These are phyloP conservation scores for Leptinotarsa tumamoca DNA, from an alignment of 2,888 invertebrate genomes.

Conservation along the genomic window DNA sequence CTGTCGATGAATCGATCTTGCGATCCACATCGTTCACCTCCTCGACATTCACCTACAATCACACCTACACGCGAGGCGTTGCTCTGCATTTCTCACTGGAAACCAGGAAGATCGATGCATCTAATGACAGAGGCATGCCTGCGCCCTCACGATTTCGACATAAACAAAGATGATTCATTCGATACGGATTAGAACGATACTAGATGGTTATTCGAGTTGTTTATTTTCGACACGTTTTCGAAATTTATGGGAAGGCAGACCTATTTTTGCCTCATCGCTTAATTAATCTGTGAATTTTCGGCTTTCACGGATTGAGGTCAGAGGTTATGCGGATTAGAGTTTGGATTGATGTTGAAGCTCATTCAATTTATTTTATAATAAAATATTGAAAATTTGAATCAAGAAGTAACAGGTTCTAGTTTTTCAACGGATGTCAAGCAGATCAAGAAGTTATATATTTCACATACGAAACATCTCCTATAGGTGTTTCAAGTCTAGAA, in stretches of 20 bases:
- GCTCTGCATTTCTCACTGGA: slow-evolving; percentile 12
- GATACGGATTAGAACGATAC: slow-evolving; percentile 32
- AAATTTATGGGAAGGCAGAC: not conserved
- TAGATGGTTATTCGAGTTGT: slow-evolving; percentile 23
- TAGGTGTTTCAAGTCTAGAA: too few species aligned
- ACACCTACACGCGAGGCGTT: slow-evolving; percentile 13
- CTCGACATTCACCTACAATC: slow-evolving; percentile 9
- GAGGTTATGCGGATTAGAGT: not conserved
- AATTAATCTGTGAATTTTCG: slow-evolving; percentile 20
- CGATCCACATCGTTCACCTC: not conserved
- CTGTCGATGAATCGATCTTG: not conserved
- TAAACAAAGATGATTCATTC: slow-evolving; percentile 36
- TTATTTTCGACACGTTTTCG: slow-evolving; percentile 27
- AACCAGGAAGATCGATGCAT: slow-evolving; percentile 9
- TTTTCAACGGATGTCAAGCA: too few species aligned
- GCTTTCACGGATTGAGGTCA: not conserved
- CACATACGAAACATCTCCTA: too few species aligned
- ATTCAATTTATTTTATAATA: too few species aligned
- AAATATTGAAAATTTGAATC: too few species aligned
- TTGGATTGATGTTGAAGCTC: too few species aligned
- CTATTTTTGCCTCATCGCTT: slow-evolving; percentile 20
- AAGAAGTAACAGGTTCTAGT: too few species aligned
- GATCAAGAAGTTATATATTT: too few species aligned
- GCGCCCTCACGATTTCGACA: slow-evolving; percentile 36
- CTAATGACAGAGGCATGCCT: slow-evolving; percentile 35